Base-by-base conservation (phyloP, 2,113 vertebrate genomes). In the Cochlearius cochlearius region DNA sequence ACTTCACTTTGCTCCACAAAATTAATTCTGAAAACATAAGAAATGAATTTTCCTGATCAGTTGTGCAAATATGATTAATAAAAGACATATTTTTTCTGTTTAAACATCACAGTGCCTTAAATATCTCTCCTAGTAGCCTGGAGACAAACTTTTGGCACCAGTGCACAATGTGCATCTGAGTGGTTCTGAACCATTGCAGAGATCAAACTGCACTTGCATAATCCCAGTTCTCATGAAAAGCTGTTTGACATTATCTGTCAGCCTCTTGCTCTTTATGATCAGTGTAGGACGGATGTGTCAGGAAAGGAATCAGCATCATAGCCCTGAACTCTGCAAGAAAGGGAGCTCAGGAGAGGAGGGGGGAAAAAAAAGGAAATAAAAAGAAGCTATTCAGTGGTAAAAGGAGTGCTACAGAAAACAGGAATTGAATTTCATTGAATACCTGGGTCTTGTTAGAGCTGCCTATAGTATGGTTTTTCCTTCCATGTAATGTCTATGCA, bases 31-130 rank as follows among this genome's bases (percentile, higher is more conserved):
- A 96, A 96, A 96, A 95, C 96, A 96, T 96, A 94, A 97, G 95
- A 97, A 96, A 96, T 94, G 19, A 94, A 97, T 97, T 97, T 97
- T 88, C 91, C 96, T 96, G 95, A 97, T 98, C 89, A 78, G 72
- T 97, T 96, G 94, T 89, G 94, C 88, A 97, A 97, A 98, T 97
- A 97, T 95, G 94, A 97, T 97, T 98, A 97, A 97, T 96, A 97
- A 93, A 95, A 92, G 50, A 94, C 88, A 89, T 73, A 85, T 88
- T 97, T 97, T 94, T 96, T 89, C 85, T 95, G 62, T 91, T 96
- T 93, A 94, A 96, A 90, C 76, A 92, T 87, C 72, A 95, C 81
- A 85, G 86, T 88, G 88, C 58, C 86, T 95, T 96, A 76, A 94
- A 92, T 89, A 84, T 94, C 69, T 85, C 49, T 94, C 76, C 92